Evolutionary conservation across 2,797 vertebrate species (phyloP).

Genomic region (Labroides dimidiatus): DNA sequence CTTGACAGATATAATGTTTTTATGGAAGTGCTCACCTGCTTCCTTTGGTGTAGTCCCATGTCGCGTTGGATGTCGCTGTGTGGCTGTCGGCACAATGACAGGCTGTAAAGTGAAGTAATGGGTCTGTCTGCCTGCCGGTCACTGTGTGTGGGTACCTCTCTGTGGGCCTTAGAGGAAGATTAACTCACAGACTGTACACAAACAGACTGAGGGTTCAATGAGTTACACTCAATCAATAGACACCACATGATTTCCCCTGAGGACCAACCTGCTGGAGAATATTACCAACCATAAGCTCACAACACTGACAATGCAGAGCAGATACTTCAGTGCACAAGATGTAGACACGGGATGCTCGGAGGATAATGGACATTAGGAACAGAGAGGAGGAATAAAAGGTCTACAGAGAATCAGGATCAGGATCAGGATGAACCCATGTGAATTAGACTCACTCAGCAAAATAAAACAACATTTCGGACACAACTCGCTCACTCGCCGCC

Average conservation of each 20-base stretch:
- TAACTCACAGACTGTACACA: conserved; percentile 40
- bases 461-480: no score
- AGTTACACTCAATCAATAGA: conserved; percentile 50
- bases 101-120: conserved; percentile 56
- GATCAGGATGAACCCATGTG: no score
- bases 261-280: conserved; percentile 10
- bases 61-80: conserved; percentile 31
- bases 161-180: conserved; percentile 45
- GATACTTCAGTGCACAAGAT: conserved; percentile 4
- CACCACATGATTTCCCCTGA: conserved; percentile 45
- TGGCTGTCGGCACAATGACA: conserved; percentile 42
- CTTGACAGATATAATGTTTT: conserved; percentile 49
- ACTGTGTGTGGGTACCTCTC: conserved; percentile 28
- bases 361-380: neutral
- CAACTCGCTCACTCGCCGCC: no score
- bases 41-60: conserved; percentile 6
- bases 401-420: neutral
- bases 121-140: conserved; percentile 54
- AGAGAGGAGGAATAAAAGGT: neutral
- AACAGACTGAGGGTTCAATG: conserved; percentile 43
- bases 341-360: neutral
- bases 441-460: no score
- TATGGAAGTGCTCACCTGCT: conserved; percentile 48
- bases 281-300: conserved; percentile 12
- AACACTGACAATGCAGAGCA: neutral